Evolutionary conservation across 1,140 invertebrate species (phyloP).

Genomic region (Megathymus violae): DNA sequence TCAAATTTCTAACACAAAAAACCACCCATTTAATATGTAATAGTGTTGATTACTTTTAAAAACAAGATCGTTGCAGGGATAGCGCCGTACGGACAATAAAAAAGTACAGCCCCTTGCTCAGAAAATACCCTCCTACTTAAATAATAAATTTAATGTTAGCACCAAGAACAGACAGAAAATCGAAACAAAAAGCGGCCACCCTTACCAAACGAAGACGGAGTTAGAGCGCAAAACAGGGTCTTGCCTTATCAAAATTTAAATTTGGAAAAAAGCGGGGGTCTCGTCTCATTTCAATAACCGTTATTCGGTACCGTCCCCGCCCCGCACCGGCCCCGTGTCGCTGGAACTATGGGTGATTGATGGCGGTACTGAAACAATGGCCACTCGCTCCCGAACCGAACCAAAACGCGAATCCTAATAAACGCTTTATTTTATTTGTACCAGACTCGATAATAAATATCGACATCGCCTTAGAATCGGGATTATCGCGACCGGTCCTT

Average conservation of each 20-base stretch:
- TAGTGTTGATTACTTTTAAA: constrained; percentile 8
- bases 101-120: constrained; percentile 14
- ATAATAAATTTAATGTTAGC: constrained; percentile 70
- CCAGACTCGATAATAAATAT: constrained; percentile 75
- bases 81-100: constrained; percentile 3
- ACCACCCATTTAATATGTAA: constrained; percentile 2
- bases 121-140: constrained; percentile 38
- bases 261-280: constrained; percentile 78
- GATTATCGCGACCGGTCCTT: constrained; percentile 63
- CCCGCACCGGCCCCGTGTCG: constrained; percentile 43
- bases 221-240: constrained; percentile 75
- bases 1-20: background rate
- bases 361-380: constrained; percentile 78
- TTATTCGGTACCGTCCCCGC: constrained; percentile 62
- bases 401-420: constrained; percentile 81
- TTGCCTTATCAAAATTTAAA: constrained; percentile 83
- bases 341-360: constrained; percentile 75
- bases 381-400: constrained; percentile 59
- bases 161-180: constrained; percentile 68
- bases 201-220: constrained; percentile 66
- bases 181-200: constrained; percentile 70
- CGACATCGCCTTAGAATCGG: constrained; percentile 68
- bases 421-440: constrained; percentile 82
- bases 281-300: constrained; percentile 83
- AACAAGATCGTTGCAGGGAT: constrained; percentile 26